These are phyloP conservation scores for Steromphala cineraria DNA, from an alignment of 2,888 invertebrate species.

Conservation along the genomic window DNA sequence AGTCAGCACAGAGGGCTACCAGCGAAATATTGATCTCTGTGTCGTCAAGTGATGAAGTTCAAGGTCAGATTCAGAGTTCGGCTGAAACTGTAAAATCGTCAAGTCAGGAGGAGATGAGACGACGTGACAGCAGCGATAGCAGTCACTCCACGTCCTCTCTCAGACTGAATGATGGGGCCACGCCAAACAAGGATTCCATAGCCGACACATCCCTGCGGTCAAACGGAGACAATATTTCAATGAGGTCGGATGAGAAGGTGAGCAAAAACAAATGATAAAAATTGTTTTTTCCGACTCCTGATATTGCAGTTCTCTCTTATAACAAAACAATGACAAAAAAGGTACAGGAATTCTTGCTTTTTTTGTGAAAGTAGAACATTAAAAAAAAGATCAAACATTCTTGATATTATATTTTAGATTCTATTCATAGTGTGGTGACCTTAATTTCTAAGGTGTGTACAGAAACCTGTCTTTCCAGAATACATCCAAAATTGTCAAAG, in stretches of 20 bases:
- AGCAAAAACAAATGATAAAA: too few species aligned
- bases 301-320: too few species aligned
- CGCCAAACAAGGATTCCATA: constrained; percentile 18
- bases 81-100: background rate
- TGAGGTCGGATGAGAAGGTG: constrained; percentile 58
- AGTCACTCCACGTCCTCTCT: constrained; percentile 46
- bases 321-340: too few species aligned
- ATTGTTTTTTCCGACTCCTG: too few species aligned
- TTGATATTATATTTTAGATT: too few species aligned
- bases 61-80: constrained; percentile 9
- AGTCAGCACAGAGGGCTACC: background rate
- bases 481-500: too few species aligned
- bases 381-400: too few species aligned
- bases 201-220: constrained; percentile 33
- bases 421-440: too few species aligned
- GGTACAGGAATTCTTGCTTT: too few species aligned
- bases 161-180: constrained; percentile 25
- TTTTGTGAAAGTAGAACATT: too few species aligned
- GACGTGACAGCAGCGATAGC: constrained; percentile 51
- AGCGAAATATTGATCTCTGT: constrained; percentile 7
- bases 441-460: too few species aligned
- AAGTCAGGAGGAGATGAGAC: background rate
- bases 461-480: too few species aligned
- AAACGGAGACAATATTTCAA: constrained; percentile 45
- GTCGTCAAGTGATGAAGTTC: constrained; percentile 2